Conservation (phyloP, 2,113 vertebrate species). For the Rhinichthys klamathensis region DNA sequence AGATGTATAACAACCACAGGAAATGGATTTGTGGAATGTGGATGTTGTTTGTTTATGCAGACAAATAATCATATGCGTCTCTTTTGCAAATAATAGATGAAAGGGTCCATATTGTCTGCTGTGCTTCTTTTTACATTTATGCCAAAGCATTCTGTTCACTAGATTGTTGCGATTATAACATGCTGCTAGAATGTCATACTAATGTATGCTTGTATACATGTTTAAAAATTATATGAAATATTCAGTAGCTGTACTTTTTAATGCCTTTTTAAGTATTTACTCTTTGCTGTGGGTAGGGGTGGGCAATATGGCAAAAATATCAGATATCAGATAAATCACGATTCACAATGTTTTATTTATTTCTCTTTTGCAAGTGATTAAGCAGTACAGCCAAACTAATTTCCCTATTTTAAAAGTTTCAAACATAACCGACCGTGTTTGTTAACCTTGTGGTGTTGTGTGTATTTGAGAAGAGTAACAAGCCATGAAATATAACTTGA, state of each 20-base stretch:
- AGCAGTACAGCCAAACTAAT: no score
- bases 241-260: constrained; percentile 8
- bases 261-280: constrained; percentile 17
- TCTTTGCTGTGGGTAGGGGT: background rate
- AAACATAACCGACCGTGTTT: no score
- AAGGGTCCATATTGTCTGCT: constrained; percentile 11
- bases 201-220: constrained; percentile 31
- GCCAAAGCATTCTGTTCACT: constrained; percentile 13
- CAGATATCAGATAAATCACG: no score
- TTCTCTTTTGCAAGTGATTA: no score
- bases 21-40: constrained; percentile 15
- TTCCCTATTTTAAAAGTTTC: no score
- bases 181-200: background rate
- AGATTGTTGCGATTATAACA: background rate
- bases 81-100: constrained; percentile 27
- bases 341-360: no score
- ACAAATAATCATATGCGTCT: constrained; percentile 16
- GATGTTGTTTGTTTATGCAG: constrained; percentile 27
- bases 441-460: no score
- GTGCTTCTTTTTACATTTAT: constrained; percentile 10
- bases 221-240: constrained; percentile 33
- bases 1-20: constrained; percentile 2
- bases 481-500: no score
- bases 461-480: no score
- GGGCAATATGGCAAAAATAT: no score